phyloP scores from a whole-genome alignment of 2,888 invertebrate genomes.

The Theristus sp. region DNA sequence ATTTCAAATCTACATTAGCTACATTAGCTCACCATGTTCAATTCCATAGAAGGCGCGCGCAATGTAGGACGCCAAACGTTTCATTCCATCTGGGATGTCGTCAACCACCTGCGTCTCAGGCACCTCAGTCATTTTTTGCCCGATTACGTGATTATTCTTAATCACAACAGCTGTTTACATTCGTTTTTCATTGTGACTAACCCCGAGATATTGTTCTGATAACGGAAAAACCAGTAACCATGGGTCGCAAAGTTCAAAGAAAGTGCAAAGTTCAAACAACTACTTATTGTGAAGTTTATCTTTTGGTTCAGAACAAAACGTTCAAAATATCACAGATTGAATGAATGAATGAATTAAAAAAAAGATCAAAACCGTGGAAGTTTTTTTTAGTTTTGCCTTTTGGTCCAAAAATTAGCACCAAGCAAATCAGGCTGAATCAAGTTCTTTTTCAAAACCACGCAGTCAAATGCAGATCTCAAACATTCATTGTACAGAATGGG shows the following conservation, averaged over 20 bases:
- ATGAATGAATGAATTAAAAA: not conserved
- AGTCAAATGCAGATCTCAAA: too few species aligned
- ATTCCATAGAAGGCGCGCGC: conserved; percentile 13
- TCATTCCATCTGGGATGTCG: conserved; percentile 14
- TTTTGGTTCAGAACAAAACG: not conserved
- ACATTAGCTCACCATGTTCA: conserved; percentile 11
- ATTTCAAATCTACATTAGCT: not conserved
- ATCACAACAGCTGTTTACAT: too few species aligned
- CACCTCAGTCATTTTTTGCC: not conserved
- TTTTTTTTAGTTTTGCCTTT: too few species aligned
- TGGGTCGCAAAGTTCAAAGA: not conserved
- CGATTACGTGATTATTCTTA: too few species aligned
- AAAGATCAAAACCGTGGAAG: too few species aligned
- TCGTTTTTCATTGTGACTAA: too few species aligned
- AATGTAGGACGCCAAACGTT: conserved; percentile 11
- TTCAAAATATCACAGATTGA: not conserved
- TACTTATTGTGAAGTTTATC: too few species aligned
- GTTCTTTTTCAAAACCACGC: not conserved
- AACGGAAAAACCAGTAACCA: too few species aligned
- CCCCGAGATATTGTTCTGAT: too few species aligned
- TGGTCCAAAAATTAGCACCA: not conserved
- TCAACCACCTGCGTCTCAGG: conserved; percentile 5
- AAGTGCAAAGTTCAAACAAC: not conserved
- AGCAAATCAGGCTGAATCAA: not conserved
- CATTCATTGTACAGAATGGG: too few species aligned